phyloP scores from a whole-genome alignment of 2,113 vertebrate genomes.

The Circaetus cinerascens region DNA sequence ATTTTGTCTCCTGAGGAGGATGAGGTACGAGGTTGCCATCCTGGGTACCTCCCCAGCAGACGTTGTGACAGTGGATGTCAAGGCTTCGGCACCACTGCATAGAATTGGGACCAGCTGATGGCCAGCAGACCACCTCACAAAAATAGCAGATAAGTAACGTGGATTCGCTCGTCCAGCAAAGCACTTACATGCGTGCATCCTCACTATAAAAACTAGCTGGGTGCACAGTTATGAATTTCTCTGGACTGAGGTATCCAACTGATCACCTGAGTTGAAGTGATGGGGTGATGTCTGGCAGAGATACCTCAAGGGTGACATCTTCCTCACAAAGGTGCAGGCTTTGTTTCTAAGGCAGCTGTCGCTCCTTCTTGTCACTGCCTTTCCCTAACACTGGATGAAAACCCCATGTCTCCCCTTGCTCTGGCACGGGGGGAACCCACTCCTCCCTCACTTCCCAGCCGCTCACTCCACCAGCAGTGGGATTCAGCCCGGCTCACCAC shows the following conservation, averaged over 20 bases:
- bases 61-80: accelerated
- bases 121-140: neutral
- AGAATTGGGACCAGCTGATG: neutral
- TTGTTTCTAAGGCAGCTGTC: neutral
- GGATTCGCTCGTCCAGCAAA: accelerated
- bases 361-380: neutral
- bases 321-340: neutral
- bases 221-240: neutral
- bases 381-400: neutral
- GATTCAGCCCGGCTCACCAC: neutral
- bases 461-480: neutral
- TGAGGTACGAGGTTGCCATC: neutral
- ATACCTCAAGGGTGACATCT: neutral
- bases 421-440: neutral
- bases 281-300: neutral
- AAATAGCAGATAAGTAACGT: neutral
- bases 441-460: neutral
- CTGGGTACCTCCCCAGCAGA: neutral
- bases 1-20: neutral
- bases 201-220: neutral
- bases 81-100: neutral
- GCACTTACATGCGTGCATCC: neutral
- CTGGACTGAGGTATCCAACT: neutral
- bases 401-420: neutral
- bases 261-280: neutral